Conservation (phyloP, 2,113 vertebrate genomes). For the Caloenas nicobarica region DNA sequence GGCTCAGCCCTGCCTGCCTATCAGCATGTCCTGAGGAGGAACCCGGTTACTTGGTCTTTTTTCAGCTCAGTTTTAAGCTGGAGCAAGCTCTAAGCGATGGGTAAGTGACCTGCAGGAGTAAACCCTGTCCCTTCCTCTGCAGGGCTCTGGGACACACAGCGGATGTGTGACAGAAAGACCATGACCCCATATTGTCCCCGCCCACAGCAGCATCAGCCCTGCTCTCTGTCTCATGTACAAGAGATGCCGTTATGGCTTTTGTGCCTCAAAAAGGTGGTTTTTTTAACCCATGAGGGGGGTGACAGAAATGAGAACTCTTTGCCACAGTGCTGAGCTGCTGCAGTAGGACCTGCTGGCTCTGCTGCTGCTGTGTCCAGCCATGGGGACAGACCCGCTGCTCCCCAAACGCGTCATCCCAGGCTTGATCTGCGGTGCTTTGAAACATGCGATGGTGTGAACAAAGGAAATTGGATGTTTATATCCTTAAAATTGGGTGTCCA, state of each 20-base stretch:
- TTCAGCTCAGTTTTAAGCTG: neutral
- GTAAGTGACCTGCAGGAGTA: neutral
- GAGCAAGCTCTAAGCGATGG: neutral
- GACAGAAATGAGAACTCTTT: neutral
- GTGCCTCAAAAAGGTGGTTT: neutral
- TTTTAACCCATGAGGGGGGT: neutral
- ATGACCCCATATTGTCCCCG: neutral
- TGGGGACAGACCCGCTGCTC: neutral
- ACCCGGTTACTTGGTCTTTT: neutral
- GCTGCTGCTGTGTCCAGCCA: neutral
- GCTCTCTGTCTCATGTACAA: neutral
- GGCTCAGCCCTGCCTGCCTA: neutral
- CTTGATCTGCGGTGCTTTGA: neutral
- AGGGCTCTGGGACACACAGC: accelerated
- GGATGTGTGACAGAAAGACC: neutral
- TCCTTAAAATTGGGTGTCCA: neutral
- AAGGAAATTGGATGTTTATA: neutral
- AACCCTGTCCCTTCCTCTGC: neutral
- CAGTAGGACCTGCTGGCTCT: neutral
- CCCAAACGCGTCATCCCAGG: accelerated
- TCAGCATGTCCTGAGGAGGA: neutral
- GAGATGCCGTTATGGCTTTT: neutral
- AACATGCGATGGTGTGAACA: neutral
- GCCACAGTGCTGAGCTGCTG: neutral
- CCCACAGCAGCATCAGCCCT: neutral